Conservation (phyloP, 35 echinoderm and acorn worm species). For the Amphiura filiformis region DNA sequence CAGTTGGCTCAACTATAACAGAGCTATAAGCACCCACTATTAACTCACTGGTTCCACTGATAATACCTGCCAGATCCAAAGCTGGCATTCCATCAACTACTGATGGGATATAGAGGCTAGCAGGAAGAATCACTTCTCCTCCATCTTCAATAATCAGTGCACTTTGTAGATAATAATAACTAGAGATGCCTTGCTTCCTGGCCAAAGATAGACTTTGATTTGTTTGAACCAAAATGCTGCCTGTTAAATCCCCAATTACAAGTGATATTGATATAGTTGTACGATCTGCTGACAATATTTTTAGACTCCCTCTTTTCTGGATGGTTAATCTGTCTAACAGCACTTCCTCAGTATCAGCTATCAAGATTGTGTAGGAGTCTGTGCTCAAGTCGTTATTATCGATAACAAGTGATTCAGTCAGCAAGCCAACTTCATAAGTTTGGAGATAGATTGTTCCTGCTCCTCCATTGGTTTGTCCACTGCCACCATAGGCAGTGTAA, state of each 20-base stretch:
- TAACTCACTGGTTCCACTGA: slow-evolving; percentile 57
- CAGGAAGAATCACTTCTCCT: slow-evolving; percentile 61
- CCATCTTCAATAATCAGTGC: slow-evolving; percentile 61
- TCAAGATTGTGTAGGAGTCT: slow-evolving; percentile 31
- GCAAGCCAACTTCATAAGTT: slow-evolving; percentile 12
- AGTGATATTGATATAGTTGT: slow-evolving; percentile 40
- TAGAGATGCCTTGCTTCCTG: slow-evolving; percentile 31
- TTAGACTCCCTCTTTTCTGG: slow-evolving; percentile 25
- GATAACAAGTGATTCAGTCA: slow-evolving; percentile 28
- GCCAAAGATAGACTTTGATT: slow-evolving; percentile 74
- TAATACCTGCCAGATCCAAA: slow-evolving; percentile 47
- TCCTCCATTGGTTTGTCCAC: slow-evolving; percentile 46
- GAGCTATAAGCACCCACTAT: slow-evolving; percentile 41
- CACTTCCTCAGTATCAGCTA: slow-evolving; percentile 16
- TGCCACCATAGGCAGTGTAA: slow-evolving; percentile 52
- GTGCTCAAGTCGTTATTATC: slow-evolving; percentile 50
- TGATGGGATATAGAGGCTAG: slow-evolving; percentile 49
- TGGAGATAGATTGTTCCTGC: slow-evolving; percentile 70
- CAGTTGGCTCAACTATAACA: slow-evolving; percentile 36
- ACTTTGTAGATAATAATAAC: slow-evolving; percentile 48
- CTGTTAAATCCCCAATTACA: slow-evolving; percentile 67
- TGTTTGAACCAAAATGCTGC: slow-evolving; percentile 47
- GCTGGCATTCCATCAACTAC: not conserved
- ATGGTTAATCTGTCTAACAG: slow-evolving; percentile 33
- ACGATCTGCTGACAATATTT: slow-evolving; percentile 15